A percentile compares a stretch with the other conserved stretches of the same genome.
Conservation (phyloP, 1,140 invertebrate species). For the Pogonomyrmex californicus region DNA sequence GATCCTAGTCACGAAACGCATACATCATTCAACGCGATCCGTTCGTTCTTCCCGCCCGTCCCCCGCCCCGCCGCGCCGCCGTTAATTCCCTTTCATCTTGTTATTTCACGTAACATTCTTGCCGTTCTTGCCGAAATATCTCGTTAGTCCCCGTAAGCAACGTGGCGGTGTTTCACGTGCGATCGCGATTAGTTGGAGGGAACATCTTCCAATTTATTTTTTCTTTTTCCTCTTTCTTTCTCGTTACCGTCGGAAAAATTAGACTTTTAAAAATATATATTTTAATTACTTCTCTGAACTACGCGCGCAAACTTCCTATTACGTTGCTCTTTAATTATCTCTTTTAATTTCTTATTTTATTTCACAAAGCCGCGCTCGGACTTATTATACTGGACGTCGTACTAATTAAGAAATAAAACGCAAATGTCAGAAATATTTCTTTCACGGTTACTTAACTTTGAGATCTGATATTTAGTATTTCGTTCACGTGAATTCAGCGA, state of each 20-base stretch:
- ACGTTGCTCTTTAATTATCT: not conserved
- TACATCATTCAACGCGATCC: slow-evolving; percentile 67
- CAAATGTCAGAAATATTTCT: not conserved
- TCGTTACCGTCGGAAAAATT: not conserved
- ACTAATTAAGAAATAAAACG: slow-evolving; percentile 19
- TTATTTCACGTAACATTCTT: slow-evolving; percentile 48
- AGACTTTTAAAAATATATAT: not conserved
- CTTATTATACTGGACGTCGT: not conserved
- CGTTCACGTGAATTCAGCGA: not conserved
- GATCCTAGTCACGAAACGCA: slow-evolving; percentile 68
- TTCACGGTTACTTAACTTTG: not conserved
- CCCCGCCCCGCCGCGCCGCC: not conserved
- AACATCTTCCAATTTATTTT: not conserved
- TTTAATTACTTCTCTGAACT: slow-evolving; percentile 12
- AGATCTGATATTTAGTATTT: not conserved
- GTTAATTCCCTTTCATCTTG: slow-evolving; percentile 48
- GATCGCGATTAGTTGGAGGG: not conserved
- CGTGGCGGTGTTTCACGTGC: not conserved
- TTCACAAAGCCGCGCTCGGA: not conserved
- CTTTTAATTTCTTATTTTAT: not conserved
- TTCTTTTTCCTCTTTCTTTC: not conserved
- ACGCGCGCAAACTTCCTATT: not conserved
- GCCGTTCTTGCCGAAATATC: not conserved
- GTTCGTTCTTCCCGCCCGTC: slow-evolving; percentile 57
- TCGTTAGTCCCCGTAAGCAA: not conserved